A percentile compares a stretch with the other conserved stretches of the same genome.
These are phyloP conservation scores for Hemiscyllium ocellatum DNA, from an alignment of 2,113 vertebrate species.

Conservation along the genomic window DNA sequence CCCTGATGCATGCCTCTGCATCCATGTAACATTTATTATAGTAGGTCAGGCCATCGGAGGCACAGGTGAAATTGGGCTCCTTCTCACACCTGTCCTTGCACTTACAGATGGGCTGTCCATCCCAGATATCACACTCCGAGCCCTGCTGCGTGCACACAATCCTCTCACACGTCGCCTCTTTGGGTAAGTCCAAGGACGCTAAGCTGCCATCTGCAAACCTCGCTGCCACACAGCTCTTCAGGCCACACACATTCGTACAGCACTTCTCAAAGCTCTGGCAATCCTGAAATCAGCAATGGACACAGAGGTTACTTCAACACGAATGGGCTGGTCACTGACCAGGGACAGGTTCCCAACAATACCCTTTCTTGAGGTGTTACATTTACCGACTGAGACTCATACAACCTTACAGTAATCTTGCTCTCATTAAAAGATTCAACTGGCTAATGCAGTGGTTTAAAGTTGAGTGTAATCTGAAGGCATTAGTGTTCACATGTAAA, in stretches of 20 bases:
- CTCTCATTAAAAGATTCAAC: too few relatives aligned
- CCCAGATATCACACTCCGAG: conserved; percentile 87
- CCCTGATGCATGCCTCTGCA: conserved; percentile 80
- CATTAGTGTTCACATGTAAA: too few relatives aligned
- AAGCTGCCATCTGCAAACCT: conserved; percentile 69
- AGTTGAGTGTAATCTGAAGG: too few relatives aligned
- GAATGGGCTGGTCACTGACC: neutral
- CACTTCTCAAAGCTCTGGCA: conserved; percentile 84
- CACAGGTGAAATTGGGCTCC: conserved; percentile 90
- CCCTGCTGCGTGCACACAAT: conserved; percentile 87
- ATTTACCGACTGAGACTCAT: neutral
- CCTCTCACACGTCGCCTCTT: conserved; percentile 67
- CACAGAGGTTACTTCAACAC: neutral
- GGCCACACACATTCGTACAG: conserved; percentile 91
- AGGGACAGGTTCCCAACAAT: neutral
- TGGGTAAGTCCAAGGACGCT: conserved; percentile 44
- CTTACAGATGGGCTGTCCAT: conserved; percentile 83
- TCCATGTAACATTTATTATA: conserved; percentile 99
- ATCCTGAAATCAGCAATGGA: conserved; percentile 26
- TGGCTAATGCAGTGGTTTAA: too few relatives aligned
- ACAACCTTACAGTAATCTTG: too few relatives aligned
- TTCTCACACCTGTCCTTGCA: conserved; percentile 91
- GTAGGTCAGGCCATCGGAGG: conserved; percentile 91
- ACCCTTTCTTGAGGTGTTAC: neutral
- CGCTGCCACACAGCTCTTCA: conserved; percentile 85